Base-by-base conservation (phyloP, 2,888 invertebrate species). In the Drosophila meridiana region DNA sequence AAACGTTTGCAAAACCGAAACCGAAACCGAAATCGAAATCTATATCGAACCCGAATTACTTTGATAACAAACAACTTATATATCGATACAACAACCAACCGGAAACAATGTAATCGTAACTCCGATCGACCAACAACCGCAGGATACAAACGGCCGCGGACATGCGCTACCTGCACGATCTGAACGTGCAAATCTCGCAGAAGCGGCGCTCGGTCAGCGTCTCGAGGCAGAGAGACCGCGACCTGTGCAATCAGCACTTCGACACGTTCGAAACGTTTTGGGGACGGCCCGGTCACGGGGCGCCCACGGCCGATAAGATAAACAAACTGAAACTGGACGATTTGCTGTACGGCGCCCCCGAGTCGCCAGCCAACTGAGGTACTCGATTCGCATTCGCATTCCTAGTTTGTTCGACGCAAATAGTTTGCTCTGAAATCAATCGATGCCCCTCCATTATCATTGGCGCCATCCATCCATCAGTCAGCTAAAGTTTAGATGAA, bases 241-340 rank as follows among this genome's bases (percentile, higher is more conserved):
- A 96, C 91, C 95, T 95, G 80, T 95, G 95, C 67, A 94, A 94
- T 59, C 94, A 94, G 76, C 97, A 97, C 91, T 96, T 96, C 92
- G 95, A 95, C 79, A 96, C 96, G 2, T 97, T 96, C 95, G 95
- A 95, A 57, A 94, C 95, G 11, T 94, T 96, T 82, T 97, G 97
- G 97, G 97, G 97, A 34, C 94, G 96, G 55, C 97, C 97, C 0
- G 97, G 97, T 1, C 96, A 93, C 77, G 93, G 93, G 47, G 93
- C 93, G 38, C 93, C 92, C 48, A 20, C 36, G 30, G 82, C 83
- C 60, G 78, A 86, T 40, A 89, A 90, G 60, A 92, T 86, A 73
- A 90, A 91, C 79, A 93, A 93, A 88, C 80, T 92, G 59, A 93
- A 93, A 82, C 91, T 93, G 91, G 91, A 93, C 89, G 91, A 93